Base-by-base conservation (phyloP, 2,113 vertebrate species). In the Melospiza georgiana region DNA sequence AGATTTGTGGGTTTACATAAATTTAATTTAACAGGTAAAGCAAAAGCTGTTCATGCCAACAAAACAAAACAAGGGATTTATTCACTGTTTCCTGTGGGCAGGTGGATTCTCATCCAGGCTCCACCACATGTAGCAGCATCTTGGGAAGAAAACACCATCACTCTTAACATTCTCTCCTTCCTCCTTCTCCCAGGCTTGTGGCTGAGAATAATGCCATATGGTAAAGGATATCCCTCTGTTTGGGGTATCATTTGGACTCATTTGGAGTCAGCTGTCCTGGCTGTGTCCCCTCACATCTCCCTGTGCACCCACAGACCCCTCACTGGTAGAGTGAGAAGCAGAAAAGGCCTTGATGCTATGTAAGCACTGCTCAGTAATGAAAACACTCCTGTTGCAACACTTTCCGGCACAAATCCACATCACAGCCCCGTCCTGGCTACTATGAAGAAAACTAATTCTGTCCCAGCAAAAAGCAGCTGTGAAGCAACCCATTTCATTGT, bases 271-370 rank as follows among this genome's bases (percentile, higher is more conserved):
- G 10, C 39, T 67, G 39, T 48, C 74, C 46, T 15, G 21, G 24
- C 25, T 61, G 20, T 27, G 9, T 35, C 18, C 0, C 0, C 28
- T 52, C 6, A 1, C 14, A 73, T 2, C 5, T 41, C 44, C 15
- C 31, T 9, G 4, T 0, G 0, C 25, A 16, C 15, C 6, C 28
- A 8, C 6, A 18, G 14, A 12, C 21, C 4, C 18, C 17, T 59
- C 15, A 15, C 46, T 28, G 15, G 39, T 5, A 14, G 30, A 37
- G 7, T 37, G 31, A 57, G 43, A 84, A 69, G 48, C 24, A 82
- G 78, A 48, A 82, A 41, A 75, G 20, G 8, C 15, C 10, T 62
- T 35, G 35, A 19, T n/a, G 33, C 23, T 37, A 21, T 43, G 41
- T 33, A 35, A 48, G 48, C 20, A 6, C 63, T 62, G 48, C 61